Conservation (phyloP, 2,888 invertebrate species). For the Listrodromus nycthemerus region DNA sequence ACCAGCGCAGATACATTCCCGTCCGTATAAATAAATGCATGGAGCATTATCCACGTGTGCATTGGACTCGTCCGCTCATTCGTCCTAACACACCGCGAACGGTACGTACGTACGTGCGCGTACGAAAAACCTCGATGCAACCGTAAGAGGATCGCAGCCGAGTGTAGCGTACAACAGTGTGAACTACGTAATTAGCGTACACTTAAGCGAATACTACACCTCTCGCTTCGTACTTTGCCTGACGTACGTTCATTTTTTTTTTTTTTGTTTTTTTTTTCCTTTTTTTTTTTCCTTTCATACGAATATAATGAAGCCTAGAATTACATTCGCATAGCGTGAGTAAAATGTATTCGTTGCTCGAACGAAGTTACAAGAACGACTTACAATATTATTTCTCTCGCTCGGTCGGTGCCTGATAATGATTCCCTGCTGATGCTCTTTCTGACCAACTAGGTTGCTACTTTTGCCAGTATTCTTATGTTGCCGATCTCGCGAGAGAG, state of each 20-base stretch:
- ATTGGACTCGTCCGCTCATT: neutral
- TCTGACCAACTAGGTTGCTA: constrained; percentile 30
- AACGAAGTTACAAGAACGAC: constrained; percentile 62
- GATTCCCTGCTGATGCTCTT: constrained; percentile 68
- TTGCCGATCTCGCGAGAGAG: constrained; percentile 15
- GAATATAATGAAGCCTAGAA: constrained; percentile 74
- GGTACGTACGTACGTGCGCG: neutral
- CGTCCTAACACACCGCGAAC: neutral
- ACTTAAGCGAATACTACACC: constrained; percentile 67
- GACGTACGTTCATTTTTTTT: constrained; percentile 65
- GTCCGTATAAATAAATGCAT: constrained; percentile 12
- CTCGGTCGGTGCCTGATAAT: constrained; percentile 69
- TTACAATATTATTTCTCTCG: constrained; percentile 69
- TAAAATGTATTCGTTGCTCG: constrained; percentile 70
- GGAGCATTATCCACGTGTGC: constrained; percentile 25
- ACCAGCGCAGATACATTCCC: neutral
- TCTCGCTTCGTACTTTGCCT: constrained; percentile 28
- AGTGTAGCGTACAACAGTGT: constrained; percentile 58
- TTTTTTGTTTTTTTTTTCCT: constrained; percentile 31
- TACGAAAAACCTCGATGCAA: constrained; percentile 27
- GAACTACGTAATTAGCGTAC: constrained; percentile 76
- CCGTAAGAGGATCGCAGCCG: constrained; percentile 40
- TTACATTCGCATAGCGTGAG: constrained; percentile 74
- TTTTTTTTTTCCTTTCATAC: constrained; percentile 66
- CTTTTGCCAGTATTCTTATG: constrained; percentile 11